Percentiles rank a stretch among this genome's conserved stretches.
Conservation (phyloP, 1,140 invertebrate species). For the Neodiprion lecontei region DNA sequence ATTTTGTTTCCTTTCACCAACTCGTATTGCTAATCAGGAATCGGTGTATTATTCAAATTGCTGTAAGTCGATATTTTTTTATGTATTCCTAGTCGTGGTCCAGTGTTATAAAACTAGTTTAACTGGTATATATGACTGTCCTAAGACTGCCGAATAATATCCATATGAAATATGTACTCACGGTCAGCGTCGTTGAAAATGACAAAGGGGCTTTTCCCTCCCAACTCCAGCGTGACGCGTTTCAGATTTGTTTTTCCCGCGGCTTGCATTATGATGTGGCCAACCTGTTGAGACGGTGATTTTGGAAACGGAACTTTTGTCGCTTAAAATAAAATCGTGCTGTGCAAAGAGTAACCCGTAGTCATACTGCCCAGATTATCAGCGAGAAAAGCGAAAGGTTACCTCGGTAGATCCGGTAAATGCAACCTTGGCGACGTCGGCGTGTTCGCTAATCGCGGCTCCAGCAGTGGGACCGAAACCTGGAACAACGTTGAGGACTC, state of each 20-base stretch:
- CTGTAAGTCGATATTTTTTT: no score
- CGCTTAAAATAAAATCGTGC: conserved; percentile 7
- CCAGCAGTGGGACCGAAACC: conserved; percentile 75
- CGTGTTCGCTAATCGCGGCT: conserved; percentile 69
- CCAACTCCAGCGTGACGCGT: conserved; percentile 75
- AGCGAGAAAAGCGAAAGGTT: conserved; percentile 21
- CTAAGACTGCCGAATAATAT: not conserved
- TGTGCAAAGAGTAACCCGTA: not conserved
- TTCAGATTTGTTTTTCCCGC: conserved; percentile 75
- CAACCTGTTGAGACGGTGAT: conserved; percentile 40
- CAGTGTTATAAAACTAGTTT: no score
- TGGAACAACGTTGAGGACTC: conserved; percentile 70
- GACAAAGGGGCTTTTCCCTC: conserved; percentile 78
- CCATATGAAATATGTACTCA: conserved; percentile 26
- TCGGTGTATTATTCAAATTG: no score
- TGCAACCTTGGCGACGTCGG: conserved; percentile 73
- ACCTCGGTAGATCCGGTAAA: conserved; percentile 71
- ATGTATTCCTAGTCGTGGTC: no score
- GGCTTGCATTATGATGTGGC: conserved; percentile 71
- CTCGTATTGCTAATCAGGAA: conserved; percentile 7
- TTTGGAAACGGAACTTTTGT: conserved; percentile 1
- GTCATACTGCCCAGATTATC: not conserved
- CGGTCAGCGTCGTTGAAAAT: conserved; percentile 71
- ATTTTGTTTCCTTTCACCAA: not conserved
- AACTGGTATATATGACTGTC: no score